Evolutionary conservation across 2,797 vertebrate species (phyloP).

Genomic region (Cossypha niveicapilla): DNA sequence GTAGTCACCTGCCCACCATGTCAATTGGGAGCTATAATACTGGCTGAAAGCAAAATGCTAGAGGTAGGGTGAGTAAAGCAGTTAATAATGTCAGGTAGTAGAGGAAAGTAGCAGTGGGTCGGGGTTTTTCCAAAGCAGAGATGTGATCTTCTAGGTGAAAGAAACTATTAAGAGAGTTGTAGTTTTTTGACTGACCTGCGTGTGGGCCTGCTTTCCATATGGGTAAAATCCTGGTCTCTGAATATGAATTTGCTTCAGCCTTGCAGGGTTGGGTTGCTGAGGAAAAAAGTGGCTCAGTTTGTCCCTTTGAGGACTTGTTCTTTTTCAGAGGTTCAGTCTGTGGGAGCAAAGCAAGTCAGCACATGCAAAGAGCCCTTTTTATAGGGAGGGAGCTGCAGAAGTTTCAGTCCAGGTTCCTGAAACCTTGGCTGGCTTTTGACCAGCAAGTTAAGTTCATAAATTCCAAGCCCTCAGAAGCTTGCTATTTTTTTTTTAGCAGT

Average conservation of each 20-base stretch:
- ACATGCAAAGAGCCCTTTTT: accelerated
- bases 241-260: not conserved
- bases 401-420: not conserved
- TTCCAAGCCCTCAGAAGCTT: not conserved
- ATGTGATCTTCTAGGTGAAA: not conserved
- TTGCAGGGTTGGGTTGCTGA: not conserved
- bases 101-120: not conserved
- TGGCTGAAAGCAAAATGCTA: not conserved
- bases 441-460: not conserved
- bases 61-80: not conserved
- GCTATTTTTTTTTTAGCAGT: not conserved
- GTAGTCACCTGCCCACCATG: not conserved
- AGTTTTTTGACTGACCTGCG: not conserved
- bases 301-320: not conserved
- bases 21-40: not conserved
- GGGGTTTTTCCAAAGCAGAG: accelerated
- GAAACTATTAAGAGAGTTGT: accelerated
- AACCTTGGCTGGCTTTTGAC: not conserved
- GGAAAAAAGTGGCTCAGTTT: not conserved
- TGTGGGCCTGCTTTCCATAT: not conserved
- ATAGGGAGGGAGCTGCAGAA: not conserved
- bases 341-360: not conserved
- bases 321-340: not conserved
- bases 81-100: not conserved
- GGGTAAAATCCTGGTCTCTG: not conserved